phyloP scores from a whole-genome alignment of 2,888 invertebrate genomes.

The Atethmia centrago region DNA sequence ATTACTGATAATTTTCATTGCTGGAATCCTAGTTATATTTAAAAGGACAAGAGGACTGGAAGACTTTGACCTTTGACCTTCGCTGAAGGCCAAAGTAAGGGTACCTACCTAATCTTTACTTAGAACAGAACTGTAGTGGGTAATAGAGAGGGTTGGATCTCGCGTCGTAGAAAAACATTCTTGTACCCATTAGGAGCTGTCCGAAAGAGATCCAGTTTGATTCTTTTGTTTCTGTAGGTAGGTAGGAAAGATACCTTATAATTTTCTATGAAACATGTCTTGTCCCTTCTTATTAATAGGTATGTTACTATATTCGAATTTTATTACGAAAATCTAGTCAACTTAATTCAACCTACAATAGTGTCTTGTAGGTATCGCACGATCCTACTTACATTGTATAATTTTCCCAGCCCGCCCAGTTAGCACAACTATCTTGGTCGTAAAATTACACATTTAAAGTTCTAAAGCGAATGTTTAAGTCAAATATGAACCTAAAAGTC shows the following conservation, averaged over 20 bases:
- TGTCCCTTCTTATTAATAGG: no score
- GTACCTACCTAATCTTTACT: conserved; percentile 55
- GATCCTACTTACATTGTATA: conserved; percentile 2
- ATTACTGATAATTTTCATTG: conserved; percentile 35
- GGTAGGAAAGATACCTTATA: background rate
- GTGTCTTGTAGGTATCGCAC: background rate
- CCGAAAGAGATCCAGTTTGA: conserved; percentile 29
- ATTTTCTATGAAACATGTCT: background rate
- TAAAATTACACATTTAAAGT: conserved; percentile 55
- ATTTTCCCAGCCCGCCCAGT: conserved; percentile 19
- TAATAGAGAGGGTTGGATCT: conserved; percentile 55
- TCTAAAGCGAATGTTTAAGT: conserved; percentile 47
- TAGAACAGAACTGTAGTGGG: conserved; percentile 39
- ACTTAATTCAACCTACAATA: background rate
- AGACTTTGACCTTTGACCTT: conserved; percentile 57
- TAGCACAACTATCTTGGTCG: conserved; percentile 33
- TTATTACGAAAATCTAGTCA: background rate
- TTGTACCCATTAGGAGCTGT: conserved; percentile 48
- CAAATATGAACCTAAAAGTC: conserved; percentile 41
- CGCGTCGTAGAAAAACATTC: conserved; percentile 41
- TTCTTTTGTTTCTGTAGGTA: background rate
- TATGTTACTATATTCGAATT: no score
- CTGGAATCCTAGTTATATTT: conserved; percentile 29
- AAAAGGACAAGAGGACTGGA: conserved; percentile 36
- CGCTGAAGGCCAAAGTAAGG: conserved; percentile 43